Conservation (phyloP, 2,113 vertebrate species). For the Scomber scombrus region DNA sequence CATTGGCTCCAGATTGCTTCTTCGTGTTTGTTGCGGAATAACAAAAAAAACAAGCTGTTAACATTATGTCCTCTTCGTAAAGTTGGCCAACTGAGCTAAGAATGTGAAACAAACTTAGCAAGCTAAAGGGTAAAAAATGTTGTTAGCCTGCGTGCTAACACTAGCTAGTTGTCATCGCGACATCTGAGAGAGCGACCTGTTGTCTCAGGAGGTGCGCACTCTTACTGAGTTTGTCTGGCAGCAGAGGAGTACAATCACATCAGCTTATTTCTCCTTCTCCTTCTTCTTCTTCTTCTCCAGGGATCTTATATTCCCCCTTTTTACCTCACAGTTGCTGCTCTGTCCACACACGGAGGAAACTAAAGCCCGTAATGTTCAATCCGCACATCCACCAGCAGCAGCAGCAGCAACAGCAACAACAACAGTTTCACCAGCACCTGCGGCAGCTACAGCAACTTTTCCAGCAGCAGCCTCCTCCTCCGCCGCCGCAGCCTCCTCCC, state of each 20-base stretch:
- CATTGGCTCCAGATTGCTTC: not conserved
- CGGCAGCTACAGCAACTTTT: slow-evolving; percentile 92
- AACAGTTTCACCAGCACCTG: slow-evolving; percentile 91
- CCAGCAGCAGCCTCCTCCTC: slow-evolving; percentile 83
- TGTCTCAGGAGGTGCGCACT: slow-evolving; percentile 51
- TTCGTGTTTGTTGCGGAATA: not conserved
- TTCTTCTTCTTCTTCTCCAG: not conserved
- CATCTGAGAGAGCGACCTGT: slow-evolving; percentile 68
- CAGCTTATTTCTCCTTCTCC: not conserved
- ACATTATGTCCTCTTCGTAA: not conserved
- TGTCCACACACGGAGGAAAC: slow-evolving; percentile 24
- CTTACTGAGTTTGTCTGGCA: slow-evolving; percentile 10
- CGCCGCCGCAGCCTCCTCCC: slow-evolving; percentile 80
- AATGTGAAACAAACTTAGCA: not conserved
- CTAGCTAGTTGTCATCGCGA: slow-evolving; percentile 53
- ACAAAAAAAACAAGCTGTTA: rapidly evolving
- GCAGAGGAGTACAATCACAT: not conserved
- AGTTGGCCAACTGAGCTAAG: not conserved
- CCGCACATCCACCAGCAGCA: slow-evolving; percentile 88
- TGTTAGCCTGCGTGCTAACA: slow-evolving; percentile 53
- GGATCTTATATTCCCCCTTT: not conserved
- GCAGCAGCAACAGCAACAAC: slow-evolving; percentile 88
- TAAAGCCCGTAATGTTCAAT: slow-evolving; percentile 88
- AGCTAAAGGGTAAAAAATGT: slow-evolving; percentile 16
- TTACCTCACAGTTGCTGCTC: slow-evolving; percentile 15